These are phyloP conservation scores for Peromyscus eremicus DNA, from an alignment of 2,797 vertebrate species.

Conservation along the genomic window DNA sequence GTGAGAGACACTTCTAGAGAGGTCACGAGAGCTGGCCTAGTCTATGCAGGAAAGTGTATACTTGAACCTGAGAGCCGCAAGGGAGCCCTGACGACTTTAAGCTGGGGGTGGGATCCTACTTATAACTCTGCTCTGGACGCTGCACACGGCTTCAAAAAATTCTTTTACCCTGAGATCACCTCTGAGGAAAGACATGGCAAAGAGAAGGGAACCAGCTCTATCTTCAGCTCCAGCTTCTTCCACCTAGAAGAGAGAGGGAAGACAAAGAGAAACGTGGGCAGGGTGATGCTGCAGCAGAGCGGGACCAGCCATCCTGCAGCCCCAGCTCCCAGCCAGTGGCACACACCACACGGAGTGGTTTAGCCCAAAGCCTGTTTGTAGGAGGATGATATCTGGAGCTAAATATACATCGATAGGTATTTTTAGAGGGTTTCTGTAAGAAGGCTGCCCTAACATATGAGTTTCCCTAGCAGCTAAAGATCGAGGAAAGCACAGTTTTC, in stretches of 20 bases:
- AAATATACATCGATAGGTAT: slow-evolving; percentile 76
- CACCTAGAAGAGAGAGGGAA: background rate
- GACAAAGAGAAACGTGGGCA: background rate
- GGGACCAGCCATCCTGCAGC: background rate
- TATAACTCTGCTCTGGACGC: background rate
- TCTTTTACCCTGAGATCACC: background rate
- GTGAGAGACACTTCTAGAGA: too few relatives aligned
- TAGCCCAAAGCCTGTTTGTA: slow-evolving; percentile 62
- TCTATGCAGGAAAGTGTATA: background rate
- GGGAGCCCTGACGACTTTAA: background rate
- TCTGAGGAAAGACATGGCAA: background rate
- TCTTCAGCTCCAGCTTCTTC: background rate
- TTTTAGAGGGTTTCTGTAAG: slow-evolving; percentile 71
- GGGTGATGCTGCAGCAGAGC: fast-evolving
- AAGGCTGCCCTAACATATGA: slow-evolving; percentile 69
- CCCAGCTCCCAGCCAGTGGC: background rate
- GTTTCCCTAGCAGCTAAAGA: slow-evolving; percentile 75
- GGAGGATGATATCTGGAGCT: slow-evolving; percentile 77
- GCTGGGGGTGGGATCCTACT: background rate
- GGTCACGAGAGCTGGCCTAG: background rate
- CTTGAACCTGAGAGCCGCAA: background rate
- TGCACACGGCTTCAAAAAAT: background rate
- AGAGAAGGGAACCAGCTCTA: background rate
- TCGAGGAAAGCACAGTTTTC: slow-evolving; percentile 79
- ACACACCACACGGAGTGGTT: background rate